Percentiles rank a stretch among this genome's conserved stretches.
Evolutionary conservation across 2,797 vertebrate genomes (phyloP).

Genomic region (Erethizon dorsatum): DNA sequence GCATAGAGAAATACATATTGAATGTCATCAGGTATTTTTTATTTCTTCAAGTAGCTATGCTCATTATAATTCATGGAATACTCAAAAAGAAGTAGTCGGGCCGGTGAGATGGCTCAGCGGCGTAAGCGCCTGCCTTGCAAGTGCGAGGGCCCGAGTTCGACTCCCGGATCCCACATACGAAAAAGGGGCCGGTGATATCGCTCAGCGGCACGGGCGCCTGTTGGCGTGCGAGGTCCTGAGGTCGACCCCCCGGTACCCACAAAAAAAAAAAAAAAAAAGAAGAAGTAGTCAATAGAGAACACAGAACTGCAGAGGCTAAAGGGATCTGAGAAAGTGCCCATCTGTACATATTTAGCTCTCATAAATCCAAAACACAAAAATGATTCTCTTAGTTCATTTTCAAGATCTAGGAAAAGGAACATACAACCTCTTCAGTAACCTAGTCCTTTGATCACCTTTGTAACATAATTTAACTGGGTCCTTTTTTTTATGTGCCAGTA

Average conservation of each 20-base stretch:
- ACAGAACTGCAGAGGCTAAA: background rate
- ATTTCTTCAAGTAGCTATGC: slow-evolving; percentile 5
- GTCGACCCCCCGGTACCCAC: no score
- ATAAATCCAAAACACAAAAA: background rate
- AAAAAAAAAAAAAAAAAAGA: no score
- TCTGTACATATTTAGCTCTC: background rate
- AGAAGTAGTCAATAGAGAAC: background rate
- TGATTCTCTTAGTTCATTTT: background rate
- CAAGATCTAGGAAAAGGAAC: background rate
- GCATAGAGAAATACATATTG: background rate
- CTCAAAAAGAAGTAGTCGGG: background rate
- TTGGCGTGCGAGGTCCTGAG: no score
- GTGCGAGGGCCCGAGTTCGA: no score
- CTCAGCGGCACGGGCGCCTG: no score
- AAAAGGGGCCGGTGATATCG: no score
- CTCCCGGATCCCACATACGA: no score
- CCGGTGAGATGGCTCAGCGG: no score
- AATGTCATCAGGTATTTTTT: background rate
- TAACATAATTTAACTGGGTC: background rate
- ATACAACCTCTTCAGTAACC: background rate
- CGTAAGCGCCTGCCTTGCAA: no score
- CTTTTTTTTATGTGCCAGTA: background rate
- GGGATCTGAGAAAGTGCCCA: background rate
- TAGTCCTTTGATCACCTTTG: background rate
- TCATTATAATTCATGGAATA: background rate